These are phyloP conservation scores for Prunella fulvescens DNA, from an alignment of 2,113 vertebrate genomes.

Conservation along the genomic window DNA sequence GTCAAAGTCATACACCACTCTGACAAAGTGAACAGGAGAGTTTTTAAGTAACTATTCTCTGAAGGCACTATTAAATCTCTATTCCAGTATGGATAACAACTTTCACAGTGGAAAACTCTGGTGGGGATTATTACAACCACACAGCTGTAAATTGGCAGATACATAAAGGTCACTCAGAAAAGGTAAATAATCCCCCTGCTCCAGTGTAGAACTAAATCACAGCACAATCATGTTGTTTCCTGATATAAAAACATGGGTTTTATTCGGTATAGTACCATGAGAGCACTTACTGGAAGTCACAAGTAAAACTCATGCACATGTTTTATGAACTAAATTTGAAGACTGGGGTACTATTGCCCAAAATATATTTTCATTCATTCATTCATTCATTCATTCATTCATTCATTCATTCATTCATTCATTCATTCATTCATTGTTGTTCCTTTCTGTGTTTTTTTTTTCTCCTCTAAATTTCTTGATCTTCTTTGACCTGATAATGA, in stretches of 20 bases:
- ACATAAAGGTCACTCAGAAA: slow-evolving; percentile 25
- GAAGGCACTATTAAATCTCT: background rate
- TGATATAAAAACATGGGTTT: background rate
- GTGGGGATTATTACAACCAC: background rate
- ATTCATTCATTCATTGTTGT: background rate
- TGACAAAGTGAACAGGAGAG: background rate
- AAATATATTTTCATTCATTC: background rate
- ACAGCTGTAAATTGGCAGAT: background rate
- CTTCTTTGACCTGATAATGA: background rate
- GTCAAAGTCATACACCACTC: background rate
- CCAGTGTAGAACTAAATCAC: background rate
- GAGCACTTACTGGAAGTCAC: background rate
- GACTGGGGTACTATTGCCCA: background rate
- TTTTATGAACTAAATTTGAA: background rate
- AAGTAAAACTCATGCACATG: background rate
- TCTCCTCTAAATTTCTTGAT: background rate
- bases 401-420: background rate
- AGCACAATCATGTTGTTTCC: background rate
- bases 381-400: background rate
- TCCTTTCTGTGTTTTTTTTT: background rate
- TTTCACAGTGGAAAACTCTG: background rate
- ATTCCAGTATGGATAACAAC: background rate
- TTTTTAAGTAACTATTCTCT: background rate
- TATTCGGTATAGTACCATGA: background rate
- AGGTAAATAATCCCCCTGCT: slow-evolving; percentile 7